A percentile compares a stretch with the other conserved stretches of the same genome.
Evolutionary conservation across 2,888 invertebrate genomes (phyloP).

Genomic region (Nycteola revayana): DNA sequence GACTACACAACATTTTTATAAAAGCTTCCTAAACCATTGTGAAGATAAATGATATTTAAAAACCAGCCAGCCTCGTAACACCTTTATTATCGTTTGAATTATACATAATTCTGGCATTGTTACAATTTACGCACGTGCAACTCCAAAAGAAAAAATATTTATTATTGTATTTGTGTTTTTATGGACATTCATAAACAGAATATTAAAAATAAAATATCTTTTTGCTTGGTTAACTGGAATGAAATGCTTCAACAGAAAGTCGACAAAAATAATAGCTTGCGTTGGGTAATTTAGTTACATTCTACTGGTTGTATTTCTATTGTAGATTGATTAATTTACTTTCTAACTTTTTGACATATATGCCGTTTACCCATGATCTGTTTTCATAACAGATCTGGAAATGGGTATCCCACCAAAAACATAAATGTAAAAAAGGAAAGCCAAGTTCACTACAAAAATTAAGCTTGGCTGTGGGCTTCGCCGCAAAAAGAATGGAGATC

Average conservation of each 20-base stretch:
- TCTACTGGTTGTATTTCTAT: too few relatives aligned
- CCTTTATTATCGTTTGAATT: slow-evolving; percentile 25
- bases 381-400: too few relatives aligned
- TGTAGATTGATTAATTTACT: too few relatives aligned
- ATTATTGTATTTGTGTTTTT: slow-evolving; percentile 22
- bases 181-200: slow-evolving; percentile 21
- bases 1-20: too few relatives aligned
- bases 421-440: too few relatives aligned
- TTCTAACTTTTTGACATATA: too few relatives aligned
- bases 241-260: slow-evolving; percentile 23
- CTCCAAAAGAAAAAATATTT: slow-evolving; percentile 30
- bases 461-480: too few relatives aligned
- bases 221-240: slow-evolving; percentile 22
- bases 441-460: too few relatives aligned
- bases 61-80: slow-evolving; percentile 12
- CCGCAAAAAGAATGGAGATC: too few relatives aligned
- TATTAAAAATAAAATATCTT: slow-evolving; percentile 23
- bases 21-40: too few relatives aligned
- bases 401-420: too few relatives aligned
- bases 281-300: slow-evolving; percentile 12
- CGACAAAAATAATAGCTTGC: slow-evolving; percentile 22
- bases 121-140: slow-evolving; percentile 26
- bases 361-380: too few relatives aligned
- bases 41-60: slow-evolving; percentile 15
- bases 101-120: slow-evolving; percentile 30